Percentiles rank a stretch among this genome's conserved stretches.
Evolutionary conservation across 2,113 vertebrate genomes (phyloP).

Genomic region (Brachypodius melanocephalos): DNA sequence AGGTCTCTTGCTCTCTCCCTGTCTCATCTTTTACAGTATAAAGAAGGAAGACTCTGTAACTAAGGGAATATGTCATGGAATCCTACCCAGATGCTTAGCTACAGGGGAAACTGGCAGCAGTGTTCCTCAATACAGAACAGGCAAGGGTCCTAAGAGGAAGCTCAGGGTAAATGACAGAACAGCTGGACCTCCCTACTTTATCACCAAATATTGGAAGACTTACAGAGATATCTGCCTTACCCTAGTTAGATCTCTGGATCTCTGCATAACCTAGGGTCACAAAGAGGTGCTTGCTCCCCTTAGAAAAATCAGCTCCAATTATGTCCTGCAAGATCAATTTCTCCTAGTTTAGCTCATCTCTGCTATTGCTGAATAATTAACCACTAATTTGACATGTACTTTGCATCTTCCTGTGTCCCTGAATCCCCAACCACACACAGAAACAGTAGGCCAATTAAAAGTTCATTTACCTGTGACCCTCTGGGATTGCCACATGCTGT

Average conservation of each 20-base stretch:
- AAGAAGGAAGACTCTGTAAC: neutral
- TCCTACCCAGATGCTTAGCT: neutral
- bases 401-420: neutral
- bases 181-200: neutral
- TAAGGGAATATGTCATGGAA: neutral
- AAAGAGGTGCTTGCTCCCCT: neutral
- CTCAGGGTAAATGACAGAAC: neutral
- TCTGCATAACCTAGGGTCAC: neutral
- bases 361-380: conserved; percentile 35
- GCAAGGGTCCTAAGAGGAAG: neutral
- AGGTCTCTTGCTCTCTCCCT: neutral
- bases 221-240: neutral
- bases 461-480: conserved; percentile 2
- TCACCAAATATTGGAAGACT: neutral
- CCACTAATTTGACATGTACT: neutral
- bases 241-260: neutral
- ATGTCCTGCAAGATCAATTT: neutral
- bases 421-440: neutral
- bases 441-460: conserved; percentile 11
- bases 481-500: neutral
- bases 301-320: neutral
- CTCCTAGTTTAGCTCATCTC: neutral
- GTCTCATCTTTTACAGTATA: neutral
- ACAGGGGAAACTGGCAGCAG: neutral
- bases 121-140: neutral